phyloP scores from a whole-genome alignment of 2,113 vertebrate species.

The Gobius niger region DNA sequence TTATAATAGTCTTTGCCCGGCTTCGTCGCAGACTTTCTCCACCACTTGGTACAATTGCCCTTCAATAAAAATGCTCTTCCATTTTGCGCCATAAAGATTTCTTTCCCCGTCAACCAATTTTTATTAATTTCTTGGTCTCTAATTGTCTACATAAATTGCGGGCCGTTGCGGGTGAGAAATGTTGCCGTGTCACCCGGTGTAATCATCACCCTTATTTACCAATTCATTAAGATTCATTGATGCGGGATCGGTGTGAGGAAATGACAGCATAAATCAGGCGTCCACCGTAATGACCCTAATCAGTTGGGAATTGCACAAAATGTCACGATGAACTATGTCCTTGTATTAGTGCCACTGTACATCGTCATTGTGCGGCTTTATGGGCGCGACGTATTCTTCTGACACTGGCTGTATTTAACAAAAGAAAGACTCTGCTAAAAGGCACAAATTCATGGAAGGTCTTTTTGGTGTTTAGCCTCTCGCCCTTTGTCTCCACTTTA shows the following conservation, averaged over 20 bases:
- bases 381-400: conserved; percentile 94
- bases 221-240: conserved; percentile 99
- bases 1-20: conserved; percentile 47
- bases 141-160: conserved; percentile 99
- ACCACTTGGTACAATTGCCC: conserved; percentile 72
- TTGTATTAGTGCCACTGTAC: conserved; percentile 99
- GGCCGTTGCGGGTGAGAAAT: conserved; percentile 98
- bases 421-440: conserved; percentile 97
- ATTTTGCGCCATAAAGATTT: conserved; percentile 90
- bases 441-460: conserved; percentile 87
- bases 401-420: conserved; percentile 98
- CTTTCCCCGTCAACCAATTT: conserved; percentile 99
- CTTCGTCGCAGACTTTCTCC: conserved; percentile 87
- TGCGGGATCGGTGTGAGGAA: conserved; percentile 99
- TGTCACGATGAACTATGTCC: conserved; percentile 99
- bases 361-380: conserved; percentile 99
- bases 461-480: conserved; percentile 89
- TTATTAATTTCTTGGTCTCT: conserved; percentile 92
- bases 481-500: conserved; percentile 90
- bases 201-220: conserved; percentile 99
- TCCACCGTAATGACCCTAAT: conserved; percentile 99
- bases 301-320: conserved; percentile 99
- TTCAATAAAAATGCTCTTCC: conserved; percentile 74
- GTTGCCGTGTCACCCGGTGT: conserved; percentile 99
- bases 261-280: conserved; percentile 99